These are phyloP conservation scores for Chaetura pelagica DNA, from an alignment of 2,113 vertebrate species.

Conservation along the genomic window DNA sequence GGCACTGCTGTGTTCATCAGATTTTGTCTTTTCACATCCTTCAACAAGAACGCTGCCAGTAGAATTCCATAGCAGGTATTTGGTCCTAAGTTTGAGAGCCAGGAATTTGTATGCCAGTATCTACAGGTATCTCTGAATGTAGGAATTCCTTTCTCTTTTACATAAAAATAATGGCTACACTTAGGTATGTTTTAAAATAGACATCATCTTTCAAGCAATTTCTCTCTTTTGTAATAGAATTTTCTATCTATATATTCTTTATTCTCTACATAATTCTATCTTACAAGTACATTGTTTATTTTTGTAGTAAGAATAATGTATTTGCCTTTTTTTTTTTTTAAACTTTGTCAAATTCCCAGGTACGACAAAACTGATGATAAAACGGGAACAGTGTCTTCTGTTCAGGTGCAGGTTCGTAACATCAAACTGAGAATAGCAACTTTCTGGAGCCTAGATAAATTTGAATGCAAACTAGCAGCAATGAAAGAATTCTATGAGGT, in stretches of 20 bases:
- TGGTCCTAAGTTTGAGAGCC: background rate
- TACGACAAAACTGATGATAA: constrained; percentile 76
- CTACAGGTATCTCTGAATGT: background rate
- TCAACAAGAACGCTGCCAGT: background rate
- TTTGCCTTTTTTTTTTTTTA: background rate
- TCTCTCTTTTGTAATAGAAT: background rate
- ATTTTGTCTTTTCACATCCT: background rate
- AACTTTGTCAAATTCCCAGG: constrained; percentile 67
- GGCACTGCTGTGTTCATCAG: background rate
- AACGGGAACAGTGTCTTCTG: constrained; percentile 33
- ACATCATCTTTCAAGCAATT: background rate
- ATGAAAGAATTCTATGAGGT: constrained; percentile 95
- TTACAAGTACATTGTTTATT: background rate
- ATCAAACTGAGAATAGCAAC: constrained; percentile 88
- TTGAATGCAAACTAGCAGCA: constrained; percentile 89
- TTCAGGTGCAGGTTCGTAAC: constrained; percentile 89
- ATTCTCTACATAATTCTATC: background rate
- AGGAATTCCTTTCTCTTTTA: background rate
- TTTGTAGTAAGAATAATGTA: background rate
- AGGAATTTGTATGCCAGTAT: background rate
- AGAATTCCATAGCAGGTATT: background rate
- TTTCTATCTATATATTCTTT: background rate
- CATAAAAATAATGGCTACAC: background rate
- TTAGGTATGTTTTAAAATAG: background rate
- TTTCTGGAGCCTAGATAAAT: constrained; percentile 93